Conservation (phyloP, 2,113 vertebrate genomes). For the Oplegnathus fasciatus region DNA sequence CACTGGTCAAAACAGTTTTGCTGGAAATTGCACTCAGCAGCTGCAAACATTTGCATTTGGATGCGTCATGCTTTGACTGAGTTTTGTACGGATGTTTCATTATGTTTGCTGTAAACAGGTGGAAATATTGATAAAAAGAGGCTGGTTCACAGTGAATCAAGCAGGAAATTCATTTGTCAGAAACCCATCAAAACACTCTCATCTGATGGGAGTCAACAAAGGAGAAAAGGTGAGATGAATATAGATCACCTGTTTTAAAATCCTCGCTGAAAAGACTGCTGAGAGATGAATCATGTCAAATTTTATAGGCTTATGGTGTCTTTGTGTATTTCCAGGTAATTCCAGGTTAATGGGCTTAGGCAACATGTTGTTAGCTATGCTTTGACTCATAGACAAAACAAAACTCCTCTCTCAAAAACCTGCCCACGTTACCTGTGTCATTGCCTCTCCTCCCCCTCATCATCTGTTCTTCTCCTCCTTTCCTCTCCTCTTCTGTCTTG, state of each 20-base stretch:
- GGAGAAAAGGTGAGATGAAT: slow-evolving; percentile 43
- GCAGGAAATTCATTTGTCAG: slow-evolving; percentile 62
- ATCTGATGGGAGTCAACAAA: slow-evolving; percentile 25
- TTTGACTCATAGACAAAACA: slow-evolving; percentile 36
- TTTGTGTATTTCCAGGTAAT: slow-evolving; percentile 43
- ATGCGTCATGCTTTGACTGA: slow-evolving; percentile 20
- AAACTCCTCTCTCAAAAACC: slow-evolving; percentile 31
- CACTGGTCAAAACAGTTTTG: slow-evolving; percentile 45
- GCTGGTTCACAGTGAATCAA: slow-evolving; percentile 26
- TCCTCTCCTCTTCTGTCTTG: neutral
- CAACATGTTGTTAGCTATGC: slow-evolving; percentile 32
- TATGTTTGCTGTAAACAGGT: slow-evolving; percentile 57
- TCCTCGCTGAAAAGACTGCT: slow-evolving; percentile 1
- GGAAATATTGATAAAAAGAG: slow-evolving; percentile 40
- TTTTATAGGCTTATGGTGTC: slow-evolving; percentile 23
- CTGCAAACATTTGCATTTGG: slow-evolving; percentile 44
- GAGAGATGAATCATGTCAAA: slow-evolving; percentile 26
- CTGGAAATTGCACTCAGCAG: slow-evolving; percentile 12
- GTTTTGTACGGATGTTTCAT: slow-evolving; percentile 23
- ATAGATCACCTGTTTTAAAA: slow-evolving; percentile 33
- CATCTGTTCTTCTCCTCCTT: slow-evolving; percentile 37
- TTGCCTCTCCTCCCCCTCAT: slow-evolving; percentile 53
- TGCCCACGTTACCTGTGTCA: slow-evolving; percentile 30
- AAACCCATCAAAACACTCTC: slow-evolving; percentile 33
- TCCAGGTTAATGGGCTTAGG: slow-evolving; percentile 49